A percentile compares a stretch with the other conserved stretches of the same genome.
phyloP scores from a whole-genome alignment of 1,140 invertebrate genomes.

The Drosophila sp. region DNA sequence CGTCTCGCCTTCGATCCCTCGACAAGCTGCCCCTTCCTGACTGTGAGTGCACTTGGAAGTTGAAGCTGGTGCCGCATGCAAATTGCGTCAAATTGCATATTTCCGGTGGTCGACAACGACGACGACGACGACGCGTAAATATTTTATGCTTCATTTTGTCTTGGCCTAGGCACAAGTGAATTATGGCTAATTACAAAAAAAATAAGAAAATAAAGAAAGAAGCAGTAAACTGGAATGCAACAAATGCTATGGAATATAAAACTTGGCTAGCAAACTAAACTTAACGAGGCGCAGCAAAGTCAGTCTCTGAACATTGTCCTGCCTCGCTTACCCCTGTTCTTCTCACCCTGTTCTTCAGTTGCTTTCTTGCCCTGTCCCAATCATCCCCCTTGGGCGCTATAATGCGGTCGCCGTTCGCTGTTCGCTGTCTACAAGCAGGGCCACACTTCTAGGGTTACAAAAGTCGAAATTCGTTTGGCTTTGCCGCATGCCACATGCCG shows the following conservation, averaged over 20 bases:
- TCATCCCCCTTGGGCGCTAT: slow-evolving; percentile 76
- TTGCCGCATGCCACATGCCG: slow-evolving; percentile 59
- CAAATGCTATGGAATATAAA: slow-evolving; percentile 26
- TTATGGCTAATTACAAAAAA: slow-evolving; percentile 77
- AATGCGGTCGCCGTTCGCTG: slow-evolving; percentile 62
- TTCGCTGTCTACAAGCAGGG: slow-evolving; percentile 47
- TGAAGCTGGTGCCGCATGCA: slow-evolving; percentile 59
- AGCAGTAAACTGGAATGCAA: slow-evolving; percentile 5
- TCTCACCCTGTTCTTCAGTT: not conserved
- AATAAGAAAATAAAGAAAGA: slow-evolving; percentile 5
- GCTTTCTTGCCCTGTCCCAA: slow-evolving; percentile 45
- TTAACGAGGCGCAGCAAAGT: slow-evolving; percentile 33
- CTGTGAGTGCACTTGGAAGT: slow-evolving; percentile 7
- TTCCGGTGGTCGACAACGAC: slow-evolving; percentile 62
- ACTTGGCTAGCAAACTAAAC: slow-evolving; percentile 25
- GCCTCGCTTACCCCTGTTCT: not conserved
- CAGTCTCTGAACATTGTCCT: not conserved
- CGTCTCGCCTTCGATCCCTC: not conserved
- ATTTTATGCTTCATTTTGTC: slow-evolving; percentile 83
- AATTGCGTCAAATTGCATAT: slow-evolving; percentile 83
- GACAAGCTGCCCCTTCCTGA: not conserved
- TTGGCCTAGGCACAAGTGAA: slow-evolving; percentile 77
- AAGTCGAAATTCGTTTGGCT: slow-evolving; percentile 66
- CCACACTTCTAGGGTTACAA: slow-evolving; percentile 80
- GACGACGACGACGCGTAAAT: slow-evolving; percentile 61